Percentiles rank a stretch among this genome's conserved stretches.
phyloP scores from a whole-genome alignment of 2,797 vertebrate species.

The Poecilia picta region DNA sequence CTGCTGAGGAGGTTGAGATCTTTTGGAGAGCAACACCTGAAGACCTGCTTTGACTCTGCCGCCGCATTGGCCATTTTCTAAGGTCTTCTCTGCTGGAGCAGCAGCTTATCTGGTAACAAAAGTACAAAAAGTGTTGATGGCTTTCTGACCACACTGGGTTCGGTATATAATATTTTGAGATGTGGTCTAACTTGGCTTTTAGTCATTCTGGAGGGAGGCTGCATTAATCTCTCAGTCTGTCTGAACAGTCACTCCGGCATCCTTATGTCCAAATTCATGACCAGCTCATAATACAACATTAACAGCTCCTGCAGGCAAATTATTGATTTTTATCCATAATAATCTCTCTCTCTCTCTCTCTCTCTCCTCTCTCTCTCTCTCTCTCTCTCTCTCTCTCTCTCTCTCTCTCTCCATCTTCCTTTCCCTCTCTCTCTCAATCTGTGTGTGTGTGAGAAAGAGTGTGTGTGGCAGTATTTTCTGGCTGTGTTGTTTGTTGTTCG shows the following conservation, averaged over 20 bases:
- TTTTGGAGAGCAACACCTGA: too few species aligned
- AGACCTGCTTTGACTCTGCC: too few species aligned
- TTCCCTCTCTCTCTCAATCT: not conserved
- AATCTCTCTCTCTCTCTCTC: not conserved
- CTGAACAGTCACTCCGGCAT: slow-evolving; percentile 16
- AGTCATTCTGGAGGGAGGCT: not conserved
- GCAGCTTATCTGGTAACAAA: not conserved
- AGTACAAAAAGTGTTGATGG: not conserved
- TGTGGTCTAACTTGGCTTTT: slow-evolving; percentile 1
- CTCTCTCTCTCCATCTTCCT: not conserved
- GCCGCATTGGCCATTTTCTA: too few species aligned
- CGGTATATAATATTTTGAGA: not conserved
- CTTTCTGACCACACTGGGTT: not conserved
- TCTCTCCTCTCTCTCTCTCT: not conserved
- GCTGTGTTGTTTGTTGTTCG: not conserved
- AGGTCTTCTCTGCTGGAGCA: too few species aligned
- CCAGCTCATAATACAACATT: slow-evolving; percentile 34
- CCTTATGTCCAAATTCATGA: slow-evolving; percentile 21
- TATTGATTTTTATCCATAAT: slow-evolving; percentile 50
- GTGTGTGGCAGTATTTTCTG: not conserved
- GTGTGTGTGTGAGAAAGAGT: not conserved
- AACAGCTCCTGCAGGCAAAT: slow-evolving; percentile 38
- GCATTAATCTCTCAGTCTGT: slow-evolving; percentile 10
- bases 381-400: not conserved
- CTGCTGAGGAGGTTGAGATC: too few species aligned